Base-by-base conservation (phyloP, 2,888 invertebrate genomes). In the Nomada hirtipes region DNA sequence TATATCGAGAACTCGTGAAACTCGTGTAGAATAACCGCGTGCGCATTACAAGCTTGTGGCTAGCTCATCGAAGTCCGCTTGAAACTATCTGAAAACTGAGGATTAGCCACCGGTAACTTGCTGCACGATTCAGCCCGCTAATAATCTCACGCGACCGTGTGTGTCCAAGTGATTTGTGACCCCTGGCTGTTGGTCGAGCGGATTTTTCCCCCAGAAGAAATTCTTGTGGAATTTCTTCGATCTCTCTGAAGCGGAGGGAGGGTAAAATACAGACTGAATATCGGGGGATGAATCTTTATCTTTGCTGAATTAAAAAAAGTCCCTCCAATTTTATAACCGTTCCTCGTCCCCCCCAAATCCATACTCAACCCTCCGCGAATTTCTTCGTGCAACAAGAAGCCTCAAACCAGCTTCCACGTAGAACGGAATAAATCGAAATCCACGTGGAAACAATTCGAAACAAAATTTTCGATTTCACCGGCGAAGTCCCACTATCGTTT, bases 41-140 rank as follows among this genome's bases (percentile, higher is more conserved):
- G 77, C 63, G 64, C 60, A 73, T 78, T 72, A 67, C 68, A 75
- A 68, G 52, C 36, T 64, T 61, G 57, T 29, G 71, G 86, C 59
- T 79, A 76, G 86, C 79, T 86, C 83, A 83, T 79, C 71, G 65
- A 57, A 85, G 69, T 68, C 50, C 52, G 55, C 60, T 72, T 26
- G 68, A 44, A 36, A 59, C 52, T 63, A 50, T 23, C 57, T 73
- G 74, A 76, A 75, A 65, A 80, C 72, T 61, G 63, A 78, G 69
- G 76, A 81, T 78, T 76, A 79, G n/a, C 70, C 67, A 50, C 53
- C 29, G 69, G 52, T 63, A 80, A 80, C 76, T 77, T 71, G 82
- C 47, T 70, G 70, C 59, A 73, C 23, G 60, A 83, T 65, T 79
- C 42, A 15, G 29, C 68, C 13, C 57, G 42, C 44, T 68, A 72